phyloP scores from a whole-genome alignment of 2,113 vertebrate genomes.

The Mus pahari region DNA sequence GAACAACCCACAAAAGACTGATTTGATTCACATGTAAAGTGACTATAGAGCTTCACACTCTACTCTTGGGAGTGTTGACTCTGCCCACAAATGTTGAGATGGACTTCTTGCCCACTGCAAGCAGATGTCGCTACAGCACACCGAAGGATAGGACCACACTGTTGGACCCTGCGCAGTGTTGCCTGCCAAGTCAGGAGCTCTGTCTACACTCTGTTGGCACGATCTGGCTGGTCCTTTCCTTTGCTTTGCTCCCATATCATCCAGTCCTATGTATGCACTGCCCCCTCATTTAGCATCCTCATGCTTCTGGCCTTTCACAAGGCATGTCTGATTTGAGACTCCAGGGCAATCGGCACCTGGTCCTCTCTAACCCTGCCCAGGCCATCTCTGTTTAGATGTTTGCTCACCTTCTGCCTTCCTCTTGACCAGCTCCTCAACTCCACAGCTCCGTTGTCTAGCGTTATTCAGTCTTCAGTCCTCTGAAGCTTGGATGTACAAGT shows the following conservation, averaged over 20 bases:
- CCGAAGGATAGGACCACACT: neutral
- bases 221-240: neutral
- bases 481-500: neutral
- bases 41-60: neutral
- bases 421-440: neutral
- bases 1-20: neutral
- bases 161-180: neutral
- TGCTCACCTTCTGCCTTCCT: neutral
- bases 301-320: neutral
- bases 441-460: neutral
- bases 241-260: neutral
- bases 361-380: neutral
- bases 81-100: neutral
- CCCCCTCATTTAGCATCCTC: neutral
- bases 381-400: neutral
- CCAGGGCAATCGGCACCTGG: fast-evolving
- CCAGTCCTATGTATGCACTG: neutral
- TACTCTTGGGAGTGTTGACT: neutral
- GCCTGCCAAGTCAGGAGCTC: neutral
- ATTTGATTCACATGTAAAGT: neutral
- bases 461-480: neutral
- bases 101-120: neutral
- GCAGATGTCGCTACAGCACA: neutral
- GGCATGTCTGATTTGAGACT: neutral
- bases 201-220: neutral